Base-by-base conservation (phyloP, 2,113 vertebrate species). In the Myiagra hebetior region DNA sequence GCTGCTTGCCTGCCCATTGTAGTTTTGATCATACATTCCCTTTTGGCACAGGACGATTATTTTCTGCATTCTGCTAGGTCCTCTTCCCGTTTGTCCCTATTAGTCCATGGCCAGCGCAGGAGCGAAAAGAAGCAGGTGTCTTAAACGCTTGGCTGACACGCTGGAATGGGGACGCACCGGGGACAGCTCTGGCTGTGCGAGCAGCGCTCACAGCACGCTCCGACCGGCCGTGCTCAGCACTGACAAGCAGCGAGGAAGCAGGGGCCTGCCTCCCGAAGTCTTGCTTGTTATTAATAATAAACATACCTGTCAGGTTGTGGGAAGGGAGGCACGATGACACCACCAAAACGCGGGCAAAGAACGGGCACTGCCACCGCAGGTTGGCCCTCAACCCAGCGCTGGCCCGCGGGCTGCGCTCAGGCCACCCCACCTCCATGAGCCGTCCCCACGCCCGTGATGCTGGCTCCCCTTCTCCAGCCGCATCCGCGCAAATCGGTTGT, bases 41-140 rank as follows among this genome's bases (percentile, higher is more conserved):
- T 96, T 96, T 98, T 96, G 98, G 97, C 97, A 97, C 67, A 90
- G 63, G 76, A 89, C 0, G 53, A 95, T 97, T 96, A 95, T 96
- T 97, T 97, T 69, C 84, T 91, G 93, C 97, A 73, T 94, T 96
- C 94, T 96, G 80, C 93, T 94, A 65, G 65, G 84, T 94, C 94
- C 89, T 89, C 65, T 95, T 97, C 81, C 91, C 47, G 57, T 89
- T 95, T 92, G 92, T 95, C 89, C 93, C 87, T 85, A 91, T 93
- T 95, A 96, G 94, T 96, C 95, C 47, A 39, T 74, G 94, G 93
- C 96, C 76, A 80, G 91, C 21, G 15, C 84, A 91, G 95, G 87
- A 97, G 91, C 65, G 19, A 89, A 91, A 87, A 96, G 94, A 95
- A 85, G 26, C 91, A 97, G 96, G 95, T 96, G 95, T 96, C 96